Evolutionary conservation across 2,113 vertebrate species (phyloP).

Genomic region (Odobenus rosmarus): DNA sequence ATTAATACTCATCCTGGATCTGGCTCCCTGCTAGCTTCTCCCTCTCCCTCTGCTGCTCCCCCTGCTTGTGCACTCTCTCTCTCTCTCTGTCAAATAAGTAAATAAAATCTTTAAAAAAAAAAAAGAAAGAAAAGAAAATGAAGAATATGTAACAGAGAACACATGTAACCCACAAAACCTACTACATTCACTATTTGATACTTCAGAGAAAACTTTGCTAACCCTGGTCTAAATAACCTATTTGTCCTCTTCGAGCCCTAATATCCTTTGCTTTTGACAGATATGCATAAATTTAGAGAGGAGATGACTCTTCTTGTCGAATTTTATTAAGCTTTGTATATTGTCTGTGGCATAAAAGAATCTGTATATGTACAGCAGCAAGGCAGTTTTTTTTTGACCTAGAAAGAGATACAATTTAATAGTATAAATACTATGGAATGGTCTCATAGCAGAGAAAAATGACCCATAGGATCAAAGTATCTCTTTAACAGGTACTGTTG

Average conservation of each 20-base stretch:
- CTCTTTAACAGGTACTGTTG: not conserved
- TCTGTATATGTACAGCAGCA: not conserved
- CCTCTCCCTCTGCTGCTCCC: too few relatives aligned
- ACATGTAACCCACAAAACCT: not conserved
- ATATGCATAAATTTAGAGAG: not conserved
- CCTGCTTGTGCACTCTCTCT: too few relatives aligned
- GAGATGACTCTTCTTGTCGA: not conserved
- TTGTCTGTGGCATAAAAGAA: not conserved
- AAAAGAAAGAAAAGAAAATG: not conserved
- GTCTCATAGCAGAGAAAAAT: not conserved
- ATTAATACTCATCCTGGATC: not conserved
- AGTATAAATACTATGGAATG: not conserved
- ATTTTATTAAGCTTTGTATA: not conserved
- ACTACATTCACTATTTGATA: not conserved
- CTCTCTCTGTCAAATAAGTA: too few relatives aligned
- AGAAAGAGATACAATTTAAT: not conserved
- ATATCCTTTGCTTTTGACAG: not conserved
- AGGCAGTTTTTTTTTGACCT: not conserved
- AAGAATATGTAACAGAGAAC: not conserved
- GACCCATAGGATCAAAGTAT: not conserved
- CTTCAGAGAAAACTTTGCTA: not conserved
- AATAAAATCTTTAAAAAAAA: too few relatives aligned
- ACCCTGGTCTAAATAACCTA: not conserved
- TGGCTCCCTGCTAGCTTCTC: too few relatives aligned
- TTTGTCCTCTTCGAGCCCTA: not conserved